Evolutionary conservation across 2,113 vertebrate species (phyloP), one percentile per base, ranked within the genome.

Genomic region (Pedionomus torquatus): DNA sequence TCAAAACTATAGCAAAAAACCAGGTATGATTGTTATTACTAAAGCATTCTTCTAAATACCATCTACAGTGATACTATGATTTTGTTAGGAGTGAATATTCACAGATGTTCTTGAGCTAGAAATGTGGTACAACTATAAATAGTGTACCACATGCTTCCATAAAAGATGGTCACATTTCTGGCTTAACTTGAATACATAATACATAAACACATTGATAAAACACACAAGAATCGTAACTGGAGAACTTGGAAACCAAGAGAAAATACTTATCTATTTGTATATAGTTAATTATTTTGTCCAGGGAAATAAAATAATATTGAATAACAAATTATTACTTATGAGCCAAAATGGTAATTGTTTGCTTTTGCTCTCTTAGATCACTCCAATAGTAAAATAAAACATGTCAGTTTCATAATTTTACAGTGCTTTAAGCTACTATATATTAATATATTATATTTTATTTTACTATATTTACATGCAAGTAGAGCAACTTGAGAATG

Each of bases 321-420:
- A 49, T 65, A 87, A 44, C 5, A 84, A 76, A 23, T 60, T 65
- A 31, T 10, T 7, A 4, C 9, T 75, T 66, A 63, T 58, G 37
- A 82, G 18, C 6, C 33, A 60, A 31, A 21, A 35, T 21, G 8
- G 14, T 35, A 82, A 87, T 31, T 63, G 17, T 84, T 71, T 14
- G 26, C 2, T 64, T 93, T 79, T 75, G 15, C 23, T 64, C 37
- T 79, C n/a, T 69, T 61, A 81, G n/a, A 6, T 91, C 17, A 79
- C 21, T 4, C 28, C 17, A 35, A 71, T 2, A 60, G 14, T 17
- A 64, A 74, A 64, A 19, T 35, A 84, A 94, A 90, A 82, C 30
- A 82, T n/a, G 23, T 55, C 44, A 75, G 28, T 51, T 91, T 82
- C 21, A 55, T 49, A 90, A 80, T 55, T 88, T 86, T 64, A 60